Percentiles rank a stretch among this genome's conserved stretches.
Conservation (phyloP, 2,797 vertebrate species). For the Myotis pilosus region DNA sequence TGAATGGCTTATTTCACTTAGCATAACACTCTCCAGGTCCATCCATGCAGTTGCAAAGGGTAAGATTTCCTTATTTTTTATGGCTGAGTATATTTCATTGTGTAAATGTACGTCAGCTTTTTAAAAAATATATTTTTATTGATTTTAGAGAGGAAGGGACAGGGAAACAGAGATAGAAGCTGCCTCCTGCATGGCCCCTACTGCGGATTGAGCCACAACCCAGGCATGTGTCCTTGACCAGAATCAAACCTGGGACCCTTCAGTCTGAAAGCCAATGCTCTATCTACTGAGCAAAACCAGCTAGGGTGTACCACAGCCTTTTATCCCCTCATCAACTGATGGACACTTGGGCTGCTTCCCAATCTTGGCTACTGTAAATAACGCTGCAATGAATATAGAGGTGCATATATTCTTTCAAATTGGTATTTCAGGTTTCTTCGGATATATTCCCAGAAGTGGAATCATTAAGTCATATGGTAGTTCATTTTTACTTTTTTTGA, state of each 20-base stretch:
- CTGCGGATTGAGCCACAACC: no score
- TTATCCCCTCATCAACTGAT: not conserved
- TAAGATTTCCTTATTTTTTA: not conserved
- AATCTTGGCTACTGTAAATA: not conserved
- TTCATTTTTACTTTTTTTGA: not conserved
- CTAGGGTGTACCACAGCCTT: not conserved
- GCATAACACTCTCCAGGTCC: not conserved
- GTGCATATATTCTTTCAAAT: not conserved
- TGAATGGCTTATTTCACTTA: not conserved
- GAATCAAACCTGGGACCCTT: no score
- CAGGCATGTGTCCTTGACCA: no score
- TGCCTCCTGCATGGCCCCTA: no score
- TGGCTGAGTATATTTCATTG: not conserved
- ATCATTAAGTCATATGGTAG: not conserved
- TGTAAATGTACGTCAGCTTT: not conserved
- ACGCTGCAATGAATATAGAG: not conserved
- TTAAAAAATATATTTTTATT: not conserved
- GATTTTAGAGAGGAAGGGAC: no score
- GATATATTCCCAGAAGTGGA: not conserved
- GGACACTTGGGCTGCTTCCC: not conserved
- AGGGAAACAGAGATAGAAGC: no score
- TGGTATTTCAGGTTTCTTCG: not conserved
- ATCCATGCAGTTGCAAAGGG: not conserved
- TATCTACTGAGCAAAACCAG: no score
- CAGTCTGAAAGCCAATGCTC: no score